phyloP scores from a whole-genome alignment of 2,797 vertebrate species.

The Pagetopsis macropterus region DNA sequence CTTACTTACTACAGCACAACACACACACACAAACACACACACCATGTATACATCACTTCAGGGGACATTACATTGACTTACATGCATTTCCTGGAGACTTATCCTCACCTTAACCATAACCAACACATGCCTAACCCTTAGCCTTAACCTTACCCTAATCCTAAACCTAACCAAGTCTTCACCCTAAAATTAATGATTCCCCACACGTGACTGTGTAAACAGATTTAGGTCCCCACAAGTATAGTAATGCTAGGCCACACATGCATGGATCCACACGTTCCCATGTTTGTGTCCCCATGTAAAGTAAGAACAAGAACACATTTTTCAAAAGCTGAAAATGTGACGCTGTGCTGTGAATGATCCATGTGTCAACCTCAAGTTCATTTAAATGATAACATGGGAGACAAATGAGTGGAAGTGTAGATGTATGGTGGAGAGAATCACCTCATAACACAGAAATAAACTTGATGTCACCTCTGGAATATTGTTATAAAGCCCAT shows the following conservation, averaged over 20 bases:
- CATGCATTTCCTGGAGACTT: too few relatives aligned
- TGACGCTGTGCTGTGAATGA: conserved; percentile 45
- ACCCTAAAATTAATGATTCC: too few relatives aligned
- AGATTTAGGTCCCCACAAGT: too few relatives aligned
- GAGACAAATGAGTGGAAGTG: conserved; percentile 2
- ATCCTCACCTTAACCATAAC: too few relatives aligned
- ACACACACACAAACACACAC: not conserved
- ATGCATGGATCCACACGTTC: not conserved
- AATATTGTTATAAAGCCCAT: not conserved
- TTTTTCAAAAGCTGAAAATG: conserved; percentile 59
- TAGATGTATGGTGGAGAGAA: not conserved
- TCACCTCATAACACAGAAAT: conserved; percentile 47
- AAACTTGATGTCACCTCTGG: conserved; percentile 18
- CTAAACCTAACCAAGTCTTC: too few relatives aligned
- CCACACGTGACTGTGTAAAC: too few relatives aligned
- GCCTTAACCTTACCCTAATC: too few relatives aligned
- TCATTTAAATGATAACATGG: conserved; percentile 42
- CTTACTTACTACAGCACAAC: not conserved
- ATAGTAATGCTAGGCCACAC: too few relatives aligned
- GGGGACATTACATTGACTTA: too few relatives aligned
- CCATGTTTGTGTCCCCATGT: conserved; percentile 9
- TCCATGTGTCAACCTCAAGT: conserved; percentile 41
- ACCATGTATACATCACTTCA: too few relatives aligned
- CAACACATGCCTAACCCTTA: too few relatives aligned
- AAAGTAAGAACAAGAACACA: conserved; percentile 15